A percentile compares a stretch with the other conserved stretches of the same genome.
These are phyloP conservation scores for Drosophila guanche DNA, from an alignment of 1,140 invertebrate species.

Conservation along the genomic window DNA sequence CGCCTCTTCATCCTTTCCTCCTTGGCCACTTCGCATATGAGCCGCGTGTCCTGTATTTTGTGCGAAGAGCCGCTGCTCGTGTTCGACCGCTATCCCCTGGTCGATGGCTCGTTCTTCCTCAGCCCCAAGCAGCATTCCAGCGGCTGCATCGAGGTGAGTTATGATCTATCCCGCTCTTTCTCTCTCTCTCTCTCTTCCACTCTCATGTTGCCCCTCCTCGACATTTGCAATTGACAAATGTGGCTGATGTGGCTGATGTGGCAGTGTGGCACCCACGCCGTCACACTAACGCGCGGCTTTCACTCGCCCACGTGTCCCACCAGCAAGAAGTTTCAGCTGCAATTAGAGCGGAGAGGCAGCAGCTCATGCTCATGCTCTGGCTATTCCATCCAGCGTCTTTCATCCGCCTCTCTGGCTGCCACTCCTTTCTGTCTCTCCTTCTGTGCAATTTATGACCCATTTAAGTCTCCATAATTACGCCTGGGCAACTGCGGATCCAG, in stretches of 20 bases:
- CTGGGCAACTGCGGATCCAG: constrained; percentile 38
- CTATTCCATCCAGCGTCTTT: constrained; percentile 1
- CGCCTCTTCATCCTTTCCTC: constrained; percentile 96
- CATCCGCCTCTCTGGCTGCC: constrained; percentile 1
- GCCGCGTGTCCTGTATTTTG: constrained; percentile 92
- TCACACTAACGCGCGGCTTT: constrained; percentile 28
- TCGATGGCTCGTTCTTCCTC: constrained; percentile 98
- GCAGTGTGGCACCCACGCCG: constrained; percentile 18
- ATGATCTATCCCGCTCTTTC: neutral
- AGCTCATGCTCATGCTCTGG: constrained; percentile 1
- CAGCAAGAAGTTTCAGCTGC: constrained; percentile 52
- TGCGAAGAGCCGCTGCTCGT: constrained; percentile 95
- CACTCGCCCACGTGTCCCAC: constrained; percentile 50
- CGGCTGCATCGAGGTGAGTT: constrained; percentile 91
- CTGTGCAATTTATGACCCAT: constrained; percentile 81
- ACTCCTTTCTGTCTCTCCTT: constrained; percentile 17
- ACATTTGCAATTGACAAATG: constrained; percentile 73
- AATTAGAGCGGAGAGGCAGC: constrained; percentile 40
- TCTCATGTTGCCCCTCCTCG: constrained; percentile 24
- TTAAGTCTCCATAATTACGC: constrained; percentile 80
- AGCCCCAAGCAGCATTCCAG: constrained; percentile 95
- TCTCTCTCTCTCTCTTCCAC: neutral
- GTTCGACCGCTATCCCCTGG: constrained; percentile 97
- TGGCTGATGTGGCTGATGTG: constrained; percentile 8
- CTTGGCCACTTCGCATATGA: constrained; percentile 92